Percentiles rank a stretch among this genome's conserved stretches.
phyloP scores from a whole-genome alignment of 2,113 vertebrate species.

The Chloroceryle aenea region DNA sequence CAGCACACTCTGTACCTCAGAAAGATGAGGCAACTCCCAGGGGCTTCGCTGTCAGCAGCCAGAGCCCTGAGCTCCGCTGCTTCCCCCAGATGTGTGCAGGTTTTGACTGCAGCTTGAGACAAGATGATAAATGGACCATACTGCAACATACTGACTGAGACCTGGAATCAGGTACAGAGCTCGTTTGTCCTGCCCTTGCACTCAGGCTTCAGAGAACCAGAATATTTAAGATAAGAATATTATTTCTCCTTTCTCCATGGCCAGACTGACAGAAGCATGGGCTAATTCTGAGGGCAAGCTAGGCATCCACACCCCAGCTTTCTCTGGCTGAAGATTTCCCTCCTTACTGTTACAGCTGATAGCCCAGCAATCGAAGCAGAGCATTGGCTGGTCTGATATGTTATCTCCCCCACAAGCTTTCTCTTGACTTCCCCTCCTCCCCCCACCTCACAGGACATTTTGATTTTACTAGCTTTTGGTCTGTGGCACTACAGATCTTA shows the following conservation, averaged over 20 bases:
- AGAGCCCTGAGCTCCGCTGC: neutral
- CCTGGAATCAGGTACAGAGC: neutral
- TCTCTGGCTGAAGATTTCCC: neutral
- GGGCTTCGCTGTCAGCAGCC: neutral
- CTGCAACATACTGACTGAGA: neutral
- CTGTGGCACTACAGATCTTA: neutral
- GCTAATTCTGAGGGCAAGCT: neutral
- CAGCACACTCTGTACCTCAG: neutral
- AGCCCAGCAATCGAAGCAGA: neutral
- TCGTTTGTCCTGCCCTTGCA: neutral
- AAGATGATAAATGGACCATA: neutral
- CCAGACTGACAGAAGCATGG: neutral
- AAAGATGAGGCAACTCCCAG: neutral
- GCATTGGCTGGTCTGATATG: neutral
- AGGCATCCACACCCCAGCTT: neutral
- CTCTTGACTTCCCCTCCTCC: accelerated
- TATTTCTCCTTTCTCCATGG: neutral
- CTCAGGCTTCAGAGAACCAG: neutral
- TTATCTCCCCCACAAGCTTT: neutral
- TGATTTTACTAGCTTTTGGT: constrained; percentile 29
- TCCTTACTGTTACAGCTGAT: neutral
- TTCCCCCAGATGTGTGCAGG: neutral
- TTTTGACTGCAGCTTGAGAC: neutral
- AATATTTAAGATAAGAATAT: neutral
- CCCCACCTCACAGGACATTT: neutral